A percentile compares a stretch with the other conserved stretches of the same genome.
Evolutionary conservation across 2,888 invertebrate species (phyloP).

Genomic region (Drosophila borealis): DNA sequence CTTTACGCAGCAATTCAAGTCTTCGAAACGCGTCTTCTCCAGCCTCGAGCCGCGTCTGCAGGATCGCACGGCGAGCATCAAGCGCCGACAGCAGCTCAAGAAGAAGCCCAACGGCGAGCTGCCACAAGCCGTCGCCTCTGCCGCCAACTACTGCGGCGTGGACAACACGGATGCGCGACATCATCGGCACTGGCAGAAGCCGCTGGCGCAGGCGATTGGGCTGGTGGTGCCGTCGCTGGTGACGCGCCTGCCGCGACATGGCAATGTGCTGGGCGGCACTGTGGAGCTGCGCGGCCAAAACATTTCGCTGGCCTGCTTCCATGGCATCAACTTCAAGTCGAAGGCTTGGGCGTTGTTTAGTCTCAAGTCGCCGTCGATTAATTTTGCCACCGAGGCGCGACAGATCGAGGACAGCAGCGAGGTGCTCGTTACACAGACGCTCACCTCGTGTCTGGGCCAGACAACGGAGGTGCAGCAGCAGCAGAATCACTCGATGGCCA

Average conservation of each 20-base stretch:
- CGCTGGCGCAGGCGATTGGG: constrained; percentile 92
- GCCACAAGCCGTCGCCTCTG: constrained; percentile 34
- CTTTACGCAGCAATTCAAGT: constrained; percentile 98
- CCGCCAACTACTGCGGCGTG: constrained; percentile 55
- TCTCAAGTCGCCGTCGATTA: constrained; percentile 95
- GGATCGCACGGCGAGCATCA: constrained; percentile 83
- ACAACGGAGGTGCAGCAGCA: constrained; percentile 87
- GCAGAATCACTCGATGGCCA: constrained; percentile 96
- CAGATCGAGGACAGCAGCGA: constrained; percentile 90
- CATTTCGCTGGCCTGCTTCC: constrained; percentile 98
- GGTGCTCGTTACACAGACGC: constrained; percentile 95
- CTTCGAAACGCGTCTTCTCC: constrained; percentile 96
- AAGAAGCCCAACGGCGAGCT: constrained; percentile 82
- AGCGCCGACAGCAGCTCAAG: constrained; percentile 83
- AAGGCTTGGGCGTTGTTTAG: constrained; percentile 99
- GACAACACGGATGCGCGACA: constrained; percentile 89
- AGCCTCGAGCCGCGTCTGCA: constrained; percentile 87
- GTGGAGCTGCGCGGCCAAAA: constrained; percentile 95
- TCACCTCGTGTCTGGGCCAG: constrained; percentile 94
- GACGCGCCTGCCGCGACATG: constrained; percentile 88
- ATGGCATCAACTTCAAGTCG: constrained; percentile 97
- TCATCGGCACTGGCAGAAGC: constrained; percentile 98
- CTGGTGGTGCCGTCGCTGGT: constrained; percentile 91
- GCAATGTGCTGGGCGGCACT: constrained; percentile 94
- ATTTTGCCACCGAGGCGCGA: constrained; percentile 96